Evolutionary conservation across 30 jellyfish, hydroid and myxozoan genomes (phyloP).

Genomic region (Pseudorhiza aurosa): DNA sequence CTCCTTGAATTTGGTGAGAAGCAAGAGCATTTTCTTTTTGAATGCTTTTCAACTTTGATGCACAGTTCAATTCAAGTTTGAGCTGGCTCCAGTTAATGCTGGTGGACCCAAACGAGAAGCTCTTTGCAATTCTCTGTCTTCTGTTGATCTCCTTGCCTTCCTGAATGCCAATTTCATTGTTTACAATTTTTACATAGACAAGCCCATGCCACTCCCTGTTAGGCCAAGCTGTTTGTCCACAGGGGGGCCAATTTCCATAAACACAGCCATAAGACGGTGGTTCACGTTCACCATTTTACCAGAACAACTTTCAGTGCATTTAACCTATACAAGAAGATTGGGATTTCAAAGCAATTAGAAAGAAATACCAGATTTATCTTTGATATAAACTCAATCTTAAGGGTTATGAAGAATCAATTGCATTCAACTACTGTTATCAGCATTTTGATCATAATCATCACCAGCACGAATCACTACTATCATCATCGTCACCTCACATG

Average conservation of each 20-base stretch:
- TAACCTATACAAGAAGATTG: slow-evolving; percentile 12
- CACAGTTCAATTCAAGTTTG: no score
- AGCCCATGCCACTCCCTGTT: slow-evolving; percentile 79
- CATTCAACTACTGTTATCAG: neutral
- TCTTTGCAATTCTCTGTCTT: no score
- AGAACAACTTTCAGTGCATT: slow-evolving; percentile 86
- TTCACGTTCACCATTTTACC: slow-evolving; percentile 82
- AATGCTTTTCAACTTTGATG: no score
- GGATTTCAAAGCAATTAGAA: neutral
- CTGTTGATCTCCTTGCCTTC: neutral
- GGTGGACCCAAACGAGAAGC: no score
- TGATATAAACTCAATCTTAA: neutral
- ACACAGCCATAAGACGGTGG: slow-evolving; percentile 95
- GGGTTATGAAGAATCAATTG: no score
- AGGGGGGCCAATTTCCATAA: slow-evolving; percentile 99
- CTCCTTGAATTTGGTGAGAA: no score
- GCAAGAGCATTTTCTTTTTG: no score
- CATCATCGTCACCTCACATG: neutral
- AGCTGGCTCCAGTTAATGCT: no score
- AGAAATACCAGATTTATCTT: neutral
- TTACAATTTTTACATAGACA: neutral
- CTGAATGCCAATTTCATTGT: neutral
- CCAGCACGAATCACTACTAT: neutral
- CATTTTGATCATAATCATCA: neutral
- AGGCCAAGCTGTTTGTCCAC: slow-evolving; percentile 97